phyloP scores from a whole-genome alignment of 1,140 invertebrate species.

The Temnothorax nylanderi region DNA sequence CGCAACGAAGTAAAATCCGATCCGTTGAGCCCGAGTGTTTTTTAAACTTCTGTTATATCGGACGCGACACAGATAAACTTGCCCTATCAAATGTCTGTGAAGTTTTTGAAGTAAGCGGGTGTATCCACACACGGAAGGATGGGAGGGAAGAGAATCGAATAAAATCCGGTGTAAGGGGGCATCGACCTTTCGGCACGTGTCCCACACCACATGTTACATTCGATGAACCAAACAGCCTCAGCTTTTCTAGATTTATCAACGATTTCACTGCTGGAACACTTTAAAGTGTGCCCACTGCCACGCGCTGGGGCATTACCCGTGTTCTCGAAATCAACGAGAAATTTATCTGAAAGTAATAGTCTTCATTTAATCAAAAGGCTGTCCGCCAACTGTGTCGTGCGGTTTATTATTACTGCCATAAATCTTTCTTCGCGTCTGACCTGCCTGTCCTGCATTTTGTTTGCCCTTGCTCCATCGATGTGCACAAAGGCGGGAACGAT shows the following conservation, averaged over 20 bases:
- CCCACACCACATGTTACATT: conserved; percentile 75
- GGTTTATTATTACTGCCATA: not conserved
- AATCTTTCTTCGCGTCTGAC: not conserved
- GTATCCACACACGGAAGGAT: not conserved
- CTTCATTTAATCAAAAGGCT: conserved; percentile 5
- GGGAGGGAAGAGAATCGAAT: conserved; percentile 66
- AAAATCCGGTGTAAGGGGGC: conserved; percentile 76
- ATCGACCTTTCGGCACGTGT: conserved; percentile 79
- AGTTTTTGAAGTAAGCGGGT: not conserved
- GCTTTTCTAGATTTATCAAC: conserved; percentile 48
- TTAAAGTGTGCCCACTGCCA: not conserved
- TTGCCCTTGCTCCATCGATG: conserved; percentile 32
- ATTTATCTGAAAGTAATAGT: not conserved
- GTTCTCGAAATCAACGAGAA: not conserved
- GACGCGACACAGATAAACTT: not conserved
- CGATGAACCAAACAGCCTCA: conserved; percentile 61
- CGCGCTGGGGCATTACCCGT: not conserved
- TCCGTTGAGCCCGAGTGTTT: not conserved
- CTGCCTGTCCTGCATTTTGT: not conserved
- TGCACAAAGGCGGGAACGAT: conserved; percentile 65
- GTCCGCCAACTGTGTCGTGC: not conserved
- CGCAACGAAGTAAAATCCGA: not conserved
- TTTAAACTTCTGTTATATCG: not conserved
- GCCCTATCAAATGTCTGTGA: not conserved
- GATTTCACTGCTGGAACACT: not conserved